Conservation (phyloP, 2,797 vertebrate species). For the Octomys mimax region DNA sequence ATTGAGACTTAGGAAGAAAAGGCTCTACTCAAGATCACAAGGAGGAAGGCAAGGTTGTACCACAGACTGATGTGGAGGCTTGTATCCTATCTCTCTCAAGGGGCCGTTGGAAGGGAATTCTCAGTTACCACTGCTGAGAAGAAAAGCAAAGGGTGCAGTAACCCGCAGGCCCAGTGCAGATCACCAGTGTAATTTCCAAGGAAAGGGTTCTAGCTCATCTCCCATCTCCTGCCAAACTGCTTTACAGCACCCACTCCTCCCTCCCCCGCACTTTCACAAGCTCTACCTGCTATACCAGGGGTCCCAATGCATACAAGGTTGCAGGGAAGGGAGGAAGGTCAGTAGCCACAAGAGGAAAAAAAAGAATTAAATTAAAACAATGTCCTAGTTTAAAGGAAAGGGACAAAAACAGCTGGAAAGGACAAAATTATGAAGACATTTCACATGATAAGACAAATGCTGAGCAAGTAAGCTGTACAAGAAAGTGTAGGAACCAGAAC, state of each 20-base stretch:
- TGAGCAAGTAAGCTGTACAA: not conserved
- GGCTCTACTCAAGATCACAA: not conserved
- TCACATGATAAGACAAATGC: not conserved
- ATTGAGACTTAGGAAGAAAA: not conserved
- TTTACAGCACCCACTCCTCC: constrained; percentile 20
- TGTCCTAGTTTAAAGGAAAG: constrained; percentile 28
- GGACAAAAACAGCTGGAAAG: not conserved
- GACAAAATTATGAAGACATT: constrained; percentile 36
- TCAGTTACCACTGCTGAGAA: not conserved
- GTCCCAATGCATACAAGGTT: not conserved
- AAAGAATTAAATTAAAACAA: not conserved
- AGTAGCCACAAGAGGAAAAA: not conserved
- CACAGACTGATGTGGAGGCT: not conserved
- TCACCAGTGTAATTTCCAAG: not conserved
- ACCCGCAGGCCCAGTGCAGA: not conserved
- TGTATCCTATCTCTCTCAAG: not conserved
- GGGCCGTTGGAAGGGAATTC: not conserved
- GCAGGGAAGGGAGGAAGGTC: not conserved
- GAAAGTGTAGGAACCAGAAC: not conserved
- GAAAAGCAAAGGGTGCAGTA: not conserved
- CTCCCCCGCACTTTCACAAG: not conserved
- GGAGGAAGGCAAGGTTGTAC: not conserved
- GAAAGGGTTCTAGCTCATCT: not conserved
- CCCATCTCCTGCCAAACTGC: not conserved
- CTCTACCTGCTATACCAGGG: not conserved